phyloP scores from a whole-genome alignment of 2,113 vertebrate genomes.

The Gracilinanus agilis region DNA sequence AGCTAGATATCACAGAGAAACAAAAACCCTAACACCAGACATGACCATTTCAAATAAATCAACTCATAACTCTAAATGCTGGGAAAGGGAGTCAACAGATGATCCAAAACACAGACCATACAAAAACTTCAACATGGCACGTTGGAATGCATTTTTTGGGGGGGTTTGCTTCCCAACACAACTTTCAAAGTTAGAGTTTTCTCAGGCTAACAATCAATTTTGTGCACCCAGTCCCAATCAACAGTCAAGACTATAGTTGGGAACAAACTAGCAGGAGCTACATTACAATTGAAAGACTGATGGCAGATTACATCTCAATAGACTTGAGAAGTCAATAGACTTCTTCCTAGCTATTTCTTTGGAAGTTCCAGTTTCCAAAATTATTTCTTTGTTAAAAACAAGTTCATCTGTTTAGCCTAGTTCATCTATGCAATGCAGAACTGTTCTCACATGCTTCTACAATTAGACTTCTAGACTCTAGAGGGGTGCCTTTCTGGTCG shows the following conservation, averaged over 20 bases:
- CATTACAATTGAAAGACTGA: background rate
- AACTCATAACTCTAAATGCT: too few relatives aligned
- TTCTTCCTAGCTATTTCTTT: background rate
- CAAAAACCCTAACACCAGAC: background rate
- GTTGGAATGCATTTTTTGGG: too few relatives aligned
- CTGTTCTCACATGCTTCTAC: background rate
- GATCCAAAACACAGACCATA: too few relatives aligned
- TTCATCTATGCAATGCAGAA: background rate
- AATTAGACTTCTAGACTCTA: background rate
- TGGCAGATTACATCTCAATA: background rate
- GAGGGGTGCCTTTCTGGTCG: background rate
- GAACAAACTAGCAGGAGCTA: too few relatives aligned
- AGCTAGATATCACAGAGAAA: background rate
- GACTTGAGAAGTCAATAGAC: too few relatives aligned
- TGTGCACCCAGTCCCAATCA: too few relatives aligned
- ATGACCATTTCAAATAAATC: background rate
- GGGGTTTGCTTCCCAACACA: too few relatives aligned
- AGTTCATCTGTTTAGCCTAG: background rate
- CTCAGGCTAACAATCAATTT: too few relatives aligned
- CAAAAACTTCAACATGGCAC: too few relatives aligned
- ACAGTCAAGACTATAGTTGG: too few relatives aligned
- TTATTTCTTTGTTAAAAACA: background rate
- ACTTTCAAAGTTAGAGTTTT: too few relatives aligned
- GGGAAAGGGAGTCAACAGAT: too few relatives aligned
- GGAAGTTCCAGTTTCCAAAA: background rate